phyloP scores from a whole-genome alignment of 2,113 vertebrate species.

The Thalassarche chlororhynchos region DNA sequence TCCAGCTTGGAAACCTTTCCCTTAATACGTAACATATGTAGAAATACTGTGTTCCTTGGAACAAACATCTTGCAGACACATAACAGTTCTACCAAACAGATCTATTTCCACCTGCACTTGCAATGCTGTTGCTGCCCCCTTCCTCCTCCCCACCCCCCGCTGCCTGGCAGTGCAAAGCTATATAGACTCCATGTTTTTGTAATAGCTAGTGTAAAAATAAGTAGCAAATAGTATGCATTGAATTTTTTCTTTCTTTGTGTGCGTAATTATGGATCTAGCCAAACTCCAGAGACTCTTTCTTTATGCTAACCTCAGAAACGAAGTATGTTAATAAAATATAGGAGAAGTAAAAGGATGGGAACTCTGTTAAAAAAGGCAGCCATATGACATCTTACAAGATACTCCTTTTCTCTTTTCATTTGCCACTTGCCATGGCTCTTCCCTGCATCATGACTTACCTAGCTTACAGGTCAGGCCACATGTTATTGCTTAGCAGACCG shows the following conservation, averaged over 20 bases:
- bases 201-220: background rate
- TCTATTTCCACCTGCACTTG: slow-evolving; percentile 12
- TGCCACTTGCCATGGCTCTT: background rate
- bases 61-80: background rate
- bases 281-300: background rate
- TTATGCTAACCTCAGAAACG: background rate
- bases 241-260: background rate
- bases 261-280: background rate
- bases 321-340: background rate
- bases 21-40: background rate
- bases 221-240: background rate
- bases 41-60: background rate
- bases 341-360: background rate
- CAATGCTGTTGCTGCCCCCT: background rate
- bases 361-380: background rate
- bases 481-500: background rate
- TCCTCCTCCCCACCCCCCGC: no score
- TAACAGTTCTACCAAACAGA: background rate
- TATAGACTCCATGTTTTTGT: background rate
- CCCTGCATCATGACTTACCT: background rate
- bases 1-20: background rate
- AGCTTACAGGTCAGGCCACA: background rate
- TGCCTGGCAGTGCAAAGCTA: background rate
- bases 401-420: background rate
- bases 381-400: background rate